phyloP scores from a whole-genome alignment of 1,140 invertebrate species.

The Bactericera cockerelli region DNA sequence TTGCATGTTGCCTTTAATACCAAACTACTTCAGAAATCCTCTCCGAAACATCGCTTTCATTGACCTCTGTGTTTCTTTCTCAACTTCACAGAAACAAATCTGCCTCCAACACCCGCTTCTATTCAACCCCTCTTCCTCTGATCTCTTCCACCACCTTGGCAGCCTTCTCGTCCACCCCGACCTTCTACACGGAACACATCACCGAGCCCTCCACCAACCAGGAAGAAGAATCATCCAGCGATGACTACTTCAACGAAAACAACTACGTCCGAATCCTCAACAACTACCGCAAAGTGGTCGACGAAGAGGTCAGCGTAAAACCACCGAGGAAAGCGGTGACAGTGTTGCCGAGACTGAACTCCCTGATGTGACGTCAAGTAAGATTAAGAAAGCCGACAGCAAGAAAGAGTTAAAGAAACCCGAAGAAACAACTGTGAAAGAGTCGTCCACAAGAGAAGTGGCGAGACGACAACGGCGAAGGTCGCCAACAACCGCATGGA shows the following conservation, averaged over 20 bases:
- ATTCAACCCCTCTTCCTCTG: constrained; percentile 34
- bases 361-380: background rate
- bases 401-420: background rate
- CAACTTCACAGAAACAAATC: background rate
- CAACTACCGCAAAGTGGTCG: constrained; percentile 6
- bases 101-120: constrained; percentile 29
- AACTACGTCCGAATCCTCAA: constrained; percentile 9
- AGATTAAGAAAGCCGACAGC: background rate
- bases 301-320: background rate
- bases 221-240: constrained; percentile 11
- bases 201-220: constrained; percentile 6
- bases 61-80: no score
- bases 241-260: constrained; percentile 6
- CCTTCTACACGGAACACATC: constrained; percentile 25
- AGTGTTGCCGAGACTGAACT: background rate
- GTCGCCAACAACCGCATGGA: constrained; percentile 1
- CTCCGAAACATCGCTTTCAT: no score
- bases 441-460: background rate
- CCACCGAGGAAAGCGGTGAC: background rate
- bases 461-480: background rate
- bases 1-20: no score
- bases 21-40: no score
- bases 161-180: constrained; percentile 36
- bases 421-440: background rate
- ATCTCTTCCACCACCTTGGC: constrained; percentile 32